Evolutionary conservation across 2,797 vertebrate genomes (phyloP).

Genomic region (Leptatherina wallacei): DNA sequence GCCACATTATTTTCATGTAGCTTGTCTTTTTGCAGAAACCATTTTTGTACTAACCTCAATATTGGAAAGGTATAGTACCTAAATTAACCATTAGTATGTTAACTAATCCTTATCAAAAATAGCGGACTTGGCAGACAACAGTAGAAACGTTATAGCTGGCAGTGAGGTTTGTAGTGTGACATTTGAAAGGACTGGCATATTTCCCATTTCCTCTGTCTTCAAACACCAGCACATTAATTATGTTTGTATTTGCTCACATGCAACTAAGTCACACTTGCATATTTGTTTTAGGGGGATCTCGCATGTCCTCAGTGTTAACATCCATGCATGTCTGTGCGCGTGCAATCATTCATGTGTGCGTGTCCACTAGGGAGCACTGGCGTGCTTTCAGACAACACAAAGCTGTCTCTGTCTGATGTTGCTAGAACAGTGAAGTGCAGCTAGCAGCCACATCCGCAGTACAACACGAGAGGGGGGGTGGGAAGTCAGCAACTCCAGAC

Average conservation of each 20-base stretch:
- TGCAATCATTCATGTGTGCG: slow-evolving; percentile 39
- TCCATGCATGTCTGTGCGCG: slow-evolving; percentile 7
- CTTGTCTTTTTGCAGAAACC: neutral
- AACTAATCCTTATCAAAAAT: neutral
- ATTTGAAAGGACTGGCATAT: slow-evolving; percentile 22
- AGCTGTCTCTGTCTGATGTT: slow-evolving; percentile 46
- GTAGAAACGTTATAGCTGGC: neutral
- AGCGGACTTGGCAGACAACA: neutral
- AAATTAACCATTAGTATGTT: neutral
- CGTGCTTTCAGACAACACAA: slow-evolving; percentile 63
- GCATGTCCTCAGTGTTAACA: neutral
- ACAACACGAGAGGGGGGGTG: slow-evolving; percentile 33
- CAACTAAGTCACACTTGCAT: neutral
- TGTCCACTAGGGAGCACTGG: slow-evolving; percentile 72
- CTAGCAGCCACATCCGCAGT: slow-evolving; percentile 51
- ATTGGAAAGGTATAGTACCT: neutral
- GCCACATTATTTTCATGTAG: neutral
- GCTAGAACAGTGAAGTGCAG: slow-evolving; percentile 51
- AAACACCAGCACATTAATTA: slow-evolving; percentile 32
- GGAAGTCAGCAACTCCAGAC: slow-evolving; percentile 44
- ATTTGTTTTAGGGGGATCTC: neutral
- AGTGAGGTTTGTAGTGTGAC: neutral
- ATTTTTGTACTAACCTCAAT: neutral
- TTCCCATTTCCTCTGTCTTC: slow-evolving; percentile 26
- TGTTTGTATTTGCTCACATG: slow-evolving; percentile 12